Percentiles rank a stretch among this genome's conserved stretches.
Evolutionary conservation across 2,113 vertebrate species (phyloP).

Genomic region (Fregata magnificens): DNA sequence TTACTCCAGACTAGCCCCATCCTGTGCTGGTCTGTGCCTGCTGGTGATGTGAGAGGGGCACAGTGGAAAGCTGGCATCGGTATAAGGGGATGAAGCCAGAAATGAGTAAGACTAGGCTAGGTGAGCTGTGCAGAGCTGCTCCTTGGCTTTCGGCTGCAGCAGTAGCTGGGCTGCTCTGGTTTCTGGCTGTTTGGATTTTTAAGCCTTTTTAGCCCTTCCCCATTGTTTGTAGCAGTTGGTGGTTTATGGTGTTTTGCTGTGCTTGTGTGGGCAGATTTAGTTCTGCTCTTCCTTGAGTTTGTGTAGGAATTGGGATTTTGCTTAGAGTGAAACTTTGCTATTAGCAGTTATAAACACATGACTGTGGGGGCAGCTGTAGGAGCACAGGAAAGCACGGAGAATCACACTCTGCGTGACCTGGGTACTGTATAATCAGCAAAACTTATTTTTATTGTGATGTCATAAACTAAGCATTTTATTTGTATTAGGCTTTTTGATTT

Average conservation of each 20-base stretch:
- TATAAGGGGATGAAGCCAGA: not conserved
- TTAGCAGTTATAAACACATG: not conserved
- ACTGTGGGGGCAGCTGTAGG: not conserved
- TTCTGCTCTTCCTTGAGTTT: not conserved
- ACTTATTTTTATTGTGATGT: not conserved
- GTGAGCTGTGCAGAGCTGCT: not conserved
- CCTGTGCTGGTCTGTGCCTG: fast-evolving
- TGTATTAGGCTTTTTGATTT: not conserved
- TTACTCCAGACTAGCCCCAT: not conserved
- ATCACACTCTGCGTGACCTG: not conserved
- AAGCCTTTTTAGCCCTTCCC: not conserved
- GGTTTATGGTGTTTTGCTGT: not conserved
- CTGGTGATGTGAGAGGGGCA: not conserved
- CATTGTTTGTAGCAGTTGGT: not conserved
- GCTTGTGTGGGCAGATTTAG: not conserved
- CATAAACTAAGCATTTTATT: not conserved
- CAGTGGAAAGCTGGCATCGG: not conserved
- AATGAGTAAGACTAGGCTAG: fast-evolving
- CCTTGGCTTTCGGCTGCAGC: not conserved
- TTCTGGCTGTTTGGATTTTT: not conserved
- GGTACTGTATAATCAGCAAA: not conserved
- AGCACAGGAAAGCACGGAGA: not conserved
- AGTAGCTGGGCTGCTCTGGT: not conserved
- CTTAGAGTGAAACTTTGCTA: not conserved
- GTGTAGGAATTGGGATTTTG: not conserved